Evolutionary conservation across 2,113 vertebrate species (phyloP).

Genomic region (Proteles cristata): DNA sequence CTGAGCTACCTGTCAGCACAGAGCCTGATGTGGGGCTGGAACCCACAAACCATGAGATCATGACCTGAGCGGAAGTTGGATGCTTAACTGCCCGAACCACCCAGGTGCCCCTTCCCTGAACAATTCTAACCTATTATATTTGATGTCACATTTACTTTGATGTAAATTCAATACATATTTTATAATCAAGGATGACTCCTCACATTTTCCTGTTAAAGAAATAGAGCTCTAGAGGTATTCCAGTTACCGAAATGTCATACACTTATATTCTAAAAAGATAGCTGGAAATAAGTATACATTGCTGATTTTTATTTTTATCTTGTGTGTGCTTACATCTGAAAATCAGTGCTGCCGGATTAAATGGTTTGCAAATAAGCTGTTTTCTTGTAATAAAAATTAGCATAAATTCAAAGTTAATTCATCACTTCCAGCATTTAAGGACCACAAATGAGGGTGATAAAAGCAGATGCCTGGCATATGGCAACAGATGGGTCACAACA

Average conservation of each 20-base stretch:
- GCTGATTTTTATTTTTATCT: constrained; percentile 40
- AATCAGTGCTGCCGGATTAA: constrained; percentile 26
- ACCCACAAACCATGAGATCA: too few species aligned
- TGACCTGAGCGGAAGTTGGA: too few species aligned
- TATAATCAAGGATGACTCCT: neutral
- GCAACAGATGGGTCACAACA: constrained; percentile 63
- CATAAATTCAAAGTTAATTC: constrained; percentile 67
- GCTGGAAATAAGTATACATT: neutral
- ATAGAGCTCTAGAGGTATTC: neutral
- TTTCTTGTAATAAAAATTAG: constrained; percentile 43
- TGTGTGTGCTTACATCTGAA: constrained; percentile 31
- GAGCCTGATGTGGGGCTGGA: too few species aligned
- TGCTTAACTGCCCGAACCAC: too few species aligned
- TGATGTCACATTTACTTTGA: neutral
- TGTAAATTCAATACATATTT: constrained; percentile 3
- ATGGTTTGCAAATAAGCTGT: constrained; percentile 39
- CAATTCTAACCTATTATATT: neutral
- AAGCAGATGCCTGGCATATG: constrained; percentile 74
- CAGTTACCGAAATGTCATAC: neutral
- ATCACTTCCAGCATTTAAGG: constrained; percentile 56
- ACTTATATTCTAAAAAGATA: neutral
- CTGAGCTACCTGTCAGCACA: too few species aligned
- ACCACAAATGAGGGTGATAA: constrained; percentile 66
- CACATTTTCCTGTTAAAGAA: constrained; percentile 1
- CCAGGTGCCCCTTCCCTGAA: too few species aligned